Percentiles rank a stretch among this genome's conserved stretches.
Evolutionary conservation across 2,113 vertebrate genomes (phyloP).

Genomic region (Laticauda colubrina): DNA sequence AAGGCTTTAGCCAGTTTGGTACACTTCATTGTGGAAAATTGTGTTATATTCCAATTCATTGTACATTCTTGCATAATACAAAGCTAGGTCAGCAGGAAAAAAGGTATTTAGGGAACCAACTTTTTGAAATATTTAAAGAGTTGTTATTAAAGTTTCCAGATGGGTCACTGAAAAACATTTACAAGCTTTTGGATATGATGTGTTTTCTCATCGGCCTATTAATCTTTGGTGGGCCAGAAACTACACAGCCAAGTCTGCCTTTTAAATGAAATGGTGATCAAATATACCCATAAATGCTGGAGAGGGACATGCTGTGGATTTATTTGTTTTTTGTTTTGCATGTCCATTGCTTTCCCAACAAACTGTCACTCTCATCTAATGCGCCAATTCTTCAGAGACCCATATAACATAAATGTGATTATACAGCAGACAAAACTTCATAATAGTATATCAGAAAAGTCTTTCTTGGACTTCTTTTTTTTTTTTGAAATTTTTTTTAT

Average conservation of each 20-base stretch:
- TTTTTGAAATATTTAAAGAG: constrained; percentile 55
- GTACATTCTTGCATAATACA: constrained; percentile 38
- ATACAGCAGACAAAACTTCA: background rate
- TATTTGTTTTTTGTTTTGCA: background rate
- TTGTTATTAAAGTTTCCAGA: constrained; percentile 51
- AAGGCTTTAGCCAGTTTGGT: constrained; percentile 10
- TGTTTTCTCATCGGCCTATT: constrained; percentile 30
- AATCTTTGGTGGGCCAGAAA: constrained; percentile 11
- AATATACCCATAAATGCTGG: constrained; percentile 21
- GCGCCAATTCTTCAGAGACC: background rate
- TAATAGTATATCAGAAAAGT: background rate
- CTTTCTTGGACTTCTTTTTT: background rate
- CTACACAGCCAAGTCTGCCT: background rate
- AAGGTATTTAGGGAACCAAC: constrained; percentile 44
- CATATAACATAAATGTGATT: background rate
- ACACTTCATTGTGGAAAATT: constrained; percentile 19
- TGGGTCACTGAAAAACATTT: constrained; percentile 31
- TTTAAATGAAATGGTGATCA: constrained; percentile 26
- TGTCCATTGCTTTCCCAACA: background rate
- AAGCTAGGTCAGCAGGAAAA: constrained; percentile 43
- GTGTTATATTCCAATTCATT: constrained; percentile 13
- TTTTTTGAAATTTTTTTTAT: too few relatives aligned
- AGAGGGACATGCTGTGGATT: constrained; percentile 19
- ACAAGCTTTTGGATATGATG: constrained; percentile 38
- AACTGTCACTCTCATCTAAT: background rate